Conservation (phyloP, 2,888 invertebrate species). For the Leptinotarsa peninsularis region DNA sequence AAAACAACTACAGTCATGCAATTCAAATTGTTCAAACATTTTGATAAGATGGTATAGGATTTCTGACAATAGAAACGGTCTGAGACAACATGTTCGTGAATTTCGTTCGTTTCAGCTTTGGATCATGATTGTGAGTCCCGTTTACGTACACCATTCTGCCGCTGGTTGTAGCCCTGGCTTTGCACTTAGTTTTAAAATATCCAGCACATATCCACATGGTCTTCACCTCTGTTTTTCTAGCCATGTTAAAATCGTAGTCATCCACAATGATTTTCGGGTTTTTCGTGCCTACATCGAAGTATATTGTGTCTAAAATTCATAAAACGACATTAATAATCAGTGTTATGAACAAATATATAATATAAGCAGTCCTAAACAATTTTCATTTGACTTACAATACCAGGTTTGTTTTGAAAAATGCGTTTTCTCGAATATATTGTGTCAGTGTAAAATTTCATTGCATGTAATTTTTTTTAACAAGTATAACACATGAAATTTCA, state of each 20-base stretch:
- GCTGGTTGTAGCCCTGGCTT: constrained; percentile 52
- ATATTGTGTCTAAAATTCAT: constrained; percentile 51
- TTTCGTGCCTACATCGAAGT: constrained; percentile 53
- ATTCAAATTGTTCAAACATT: background rate
- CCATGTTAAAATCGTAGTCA: constrained; percentile 54
- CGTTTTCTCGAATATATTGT: no score
- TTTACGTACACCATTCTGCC: constrained; percentile 53
- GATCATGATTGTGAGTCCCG: constrained; percentile 52
- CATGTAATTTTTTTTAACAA: no score
- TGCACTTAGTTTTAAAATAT: constrained; percentile 56
- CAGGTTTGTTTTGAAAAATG: no score
- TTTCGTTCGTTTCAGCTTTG: constrained; percentile 46
- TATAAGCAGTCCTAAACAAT: background rate
- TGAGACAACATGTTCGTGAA: constrained; percentile 54
- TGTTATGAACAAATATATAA: background rate
- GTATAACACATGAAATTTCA: no score
- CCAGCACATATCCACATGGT: constrained; percentile 55
- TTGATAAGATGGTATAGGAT: constrained; percentile 18
- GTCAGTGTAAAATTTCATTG: no score
- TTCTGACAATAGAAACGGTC: constrained; percentile 50
- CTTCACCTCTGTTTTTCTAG: constrained; percentile 51
- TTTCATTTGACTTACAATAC: no score
- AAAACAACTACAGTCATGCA: no score
- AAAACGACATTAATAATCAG: background rate
- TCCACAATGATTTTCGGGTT: constrained; percentile 56